These are phyloP conservation scores for Trachemys scripta DNA, from an alignment of 2,113 vertebrate species.

Conservation along the genomic window DNA sequence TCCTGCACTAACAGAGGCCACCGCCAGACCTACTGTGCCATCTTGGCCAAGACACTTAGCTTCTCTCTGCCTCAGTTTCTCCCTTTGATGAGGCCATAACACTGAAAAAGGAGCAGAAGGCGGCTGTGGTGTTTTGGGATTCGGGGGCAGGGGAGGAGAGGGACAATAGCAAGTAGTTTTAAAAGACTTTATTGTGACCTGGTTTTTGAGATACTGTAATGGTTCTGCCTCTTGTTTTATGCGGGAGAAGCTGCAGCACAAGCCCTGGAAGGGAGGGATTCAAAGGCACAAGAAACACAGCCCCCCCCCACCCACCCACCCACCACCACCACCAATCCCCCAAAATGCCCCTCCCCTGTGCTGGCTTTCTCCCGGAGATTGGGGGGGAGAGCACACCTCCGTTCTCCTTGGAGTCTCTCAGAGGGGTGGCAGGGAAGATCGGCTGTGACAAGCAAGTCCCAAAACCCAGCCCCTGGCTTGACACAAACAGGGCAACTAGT, in stretches of 20 bases:
- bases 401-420: background rate
- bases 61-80: background rate
- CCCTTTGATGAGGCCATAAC: background rate
- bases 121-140: background rate
- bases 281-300: background rate
- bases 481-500: background rate
- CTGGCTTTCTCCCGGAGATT: background rate
- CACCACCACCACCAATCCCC: accelerated
- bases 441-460: background rate
- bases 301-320: accelerated
- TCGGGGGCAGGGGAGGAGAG: background rate
- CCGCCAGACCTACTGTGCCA: background rate
- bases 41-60: background rate
- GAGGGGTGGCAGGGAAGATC: background rate
- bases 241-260: background rate
- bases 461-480: background rate
- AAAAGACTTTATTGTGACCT: background rate
- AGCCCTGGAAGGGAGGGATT: background rate
- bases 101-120: background rate
- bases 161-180: background rate
- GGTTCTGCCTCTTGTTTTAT: background rate
- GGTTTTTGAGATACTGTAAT: background rate
- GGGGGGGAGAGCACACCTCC: background rate
- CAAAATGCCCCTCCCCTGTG: background rate
- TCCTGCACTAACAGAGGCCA: background rate